phyloP scores from a whole-genome alignment of 1,140 invertebrate species.

The Drosophila carrolli region DNA sequence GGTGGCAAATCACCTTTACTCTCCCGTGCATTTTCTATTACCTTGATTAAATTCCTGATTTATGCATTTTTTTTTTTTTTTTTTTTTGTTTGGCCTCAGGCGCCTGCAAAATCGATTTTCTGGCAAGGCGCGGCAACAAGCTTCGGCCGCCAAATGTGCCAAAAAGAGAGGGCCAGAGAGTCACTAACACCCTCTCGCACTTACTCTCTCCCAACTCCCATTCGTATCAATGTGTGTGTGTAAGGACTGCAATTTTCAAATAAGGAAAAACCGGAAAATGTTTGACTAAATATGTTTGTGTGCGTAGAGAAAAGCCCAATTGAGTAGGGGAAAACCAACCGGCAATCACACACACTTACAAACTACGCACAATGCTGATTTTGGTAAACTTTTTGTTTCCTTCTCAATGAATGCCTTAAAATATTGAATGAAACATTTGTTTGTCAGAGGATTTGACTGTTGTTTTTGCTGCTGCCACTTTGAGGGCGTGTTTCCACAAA shows the following conservation, averaged over 20 bases:
- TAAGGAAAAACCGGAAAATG: conserved; percentile 80
- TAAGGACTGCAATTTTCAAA: conserved; percentile 75
- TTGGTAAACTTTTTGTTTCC: conserved; percentile 38
- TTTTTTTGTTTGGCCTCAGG: conserved; percentile 7
- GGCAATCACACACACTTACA: conserved; percentile 18
- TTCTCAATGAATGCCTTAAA: conserved; percentile 61
- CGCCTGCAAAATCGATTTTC: conserved; percentile 78
- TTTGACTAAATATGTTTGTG: conserved; percentile 71
- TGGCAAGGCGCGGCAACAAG: conserved; percentile 80
- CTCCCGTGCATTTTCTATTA: conserved; percentile 35
- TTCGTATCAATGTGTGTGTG: conserved; percentile 37
- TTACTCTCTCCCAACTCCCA: conserved; percentile 33
- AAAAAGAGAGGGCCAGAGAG: conserved; percentile 47
- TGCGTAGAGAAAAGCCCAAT: conserved; percentile 56
- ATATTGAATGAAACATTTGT: conserved; percentile 65
- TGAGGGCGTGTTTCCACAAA: conserved; percentile 33
- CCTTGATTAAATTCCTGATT: conserved; percentile 65
- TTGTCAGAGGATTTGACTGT: conserved; percentile 13
- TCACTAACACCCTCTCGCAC: conserved; percentile 42
- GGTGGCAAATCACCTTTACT: conserved; percentile 18
- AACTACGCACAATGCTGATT: conserved; percentile 40
- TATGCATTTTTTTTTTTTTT: conserved; percentile 61
- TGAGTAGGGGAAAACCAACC: conserved; percentile 43
- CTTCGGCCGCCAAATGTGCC: conserved; percentile 48
- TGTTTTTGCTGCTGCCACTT: conserved; percentile 35